Evolutionary conservation across 2,797 vertebrate genomes (phyloP).

Genomic region (Huso huso): DNA sequence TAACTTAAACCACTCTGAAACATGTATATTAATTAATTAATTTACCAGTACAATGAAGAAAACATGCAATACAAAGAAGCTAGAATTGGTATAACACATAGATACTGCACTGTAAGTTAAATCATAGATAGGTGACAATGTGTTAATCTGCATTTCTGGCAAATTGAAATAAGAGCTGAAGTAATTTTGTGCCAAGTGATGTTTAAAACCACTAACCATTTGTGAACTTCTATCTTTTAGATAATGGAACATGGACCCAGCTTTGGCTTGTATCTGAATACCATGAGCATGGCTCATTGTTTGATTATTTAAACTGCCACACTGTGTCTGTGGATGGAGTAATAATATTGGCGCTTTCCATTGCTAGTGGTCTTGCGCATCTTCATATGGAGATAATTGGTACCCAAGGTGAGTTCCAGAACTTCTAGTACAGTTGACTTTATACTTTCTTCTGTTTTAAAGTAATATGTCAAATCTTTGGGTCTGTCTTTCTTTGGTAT

Average conservation of each 20-base stretch:
- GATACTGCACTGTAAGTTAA: too few relatives aligned
- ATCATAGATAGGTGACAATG: too few relatives aligned
- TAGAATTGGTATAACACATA: too few relatives aligned
- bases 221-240: slow-evolving; percentile 43
- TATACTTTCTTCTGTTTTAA: not conserved
- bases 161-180: not conserved
- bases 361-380: slow-evolving; percentile 85
- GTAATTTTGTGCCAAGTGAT: not conserved
- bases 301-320: slow-evolving; percentile 85
- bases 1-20: too few relatives aligned
- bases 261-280: slow-evolving; percentile 96
- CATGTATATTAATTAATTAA: too few relatives aligned
- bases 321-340: slow-evolving; percentile 75
- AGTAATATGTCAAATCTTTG: not conserved
- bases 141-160: too few relatives aligned
- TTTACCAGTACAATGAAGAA: too few relatives aligned
- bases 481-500: too few relatives aligned
- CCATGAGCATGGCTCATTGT: slow-evolving; percentile 88
- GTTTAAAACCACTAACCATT: not conserved
- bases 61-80: too few relatives aligned
- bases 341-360: slow-evolving; percentile 71
- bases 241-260: slow-evolving; percentile 93
- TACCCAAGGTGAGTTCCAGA: slow-evolving; percentile 69
- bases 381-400: slow-evolving; percentile 97
- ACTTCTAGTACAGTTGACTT: not conserved